Evolutionary conservation across 1,140 invertebrate species (phyloP), one percentile per base, ranked within the genome.

Genomic region (Sarcophaga peregrina): DNA sequence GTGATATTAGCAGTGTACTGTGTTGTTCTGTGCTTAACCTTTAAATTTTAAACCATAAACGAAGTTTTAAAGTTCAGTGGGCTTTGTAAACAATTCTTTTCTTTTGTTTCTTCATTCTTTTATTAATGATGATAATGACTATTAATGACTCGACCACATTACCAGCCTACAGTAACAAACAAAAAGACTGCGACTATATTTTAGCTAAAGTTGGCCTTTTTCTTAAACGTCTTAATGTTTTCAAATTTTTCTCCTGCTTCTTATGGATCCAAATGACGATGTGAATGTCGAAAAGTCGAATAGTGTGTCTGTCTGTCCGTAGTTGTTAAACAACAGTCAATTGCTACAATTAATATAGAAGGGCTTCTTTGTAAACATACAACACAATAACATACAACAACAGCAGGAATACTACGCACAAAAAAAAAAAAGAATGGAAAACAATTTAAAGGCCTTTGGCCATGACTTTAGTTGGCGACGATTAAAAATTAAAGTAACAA

Each of bases 281-380:
- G 54, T n/a, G 7, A 0, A 58, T 58, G 54, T 37, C 25, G 25
- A 37, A 37, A 4, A 37, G 25, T 37, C 25, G 4, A 37, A 37
- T 37, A 37, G 25, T 58, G 11, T 58, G 62, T 68, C 20, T n/a
- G n/a, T n/a, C n/a, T n/a, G n/a, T n/a, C n/a, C n/a, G n/a, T n/a
- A n/a, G n/a, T n/a, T n/a, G 48, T 68, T 68, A 68, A 68, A 68
- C 62, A 68, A 68, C 62, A 68, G 62, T 68, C 20, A 68, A 68
- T 68, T 68, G 62, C 62, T 68, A 68, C 62, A 68, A 68, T 68
- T 68, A 17, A 17, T 68, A 68, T 20, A 20, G 8, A 20, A 68
- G 62, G 20, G 17, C 62, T 20, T 68, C 62, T 68, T 68, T 68
- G 25, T 37, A 37, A 37, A 37, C 25, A 37, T 37, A 37, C 11